Base-by-base conservation (phyloP, 1,140 invertebrate genomes). In the Pseudomyrmex pallidus region DNA sequence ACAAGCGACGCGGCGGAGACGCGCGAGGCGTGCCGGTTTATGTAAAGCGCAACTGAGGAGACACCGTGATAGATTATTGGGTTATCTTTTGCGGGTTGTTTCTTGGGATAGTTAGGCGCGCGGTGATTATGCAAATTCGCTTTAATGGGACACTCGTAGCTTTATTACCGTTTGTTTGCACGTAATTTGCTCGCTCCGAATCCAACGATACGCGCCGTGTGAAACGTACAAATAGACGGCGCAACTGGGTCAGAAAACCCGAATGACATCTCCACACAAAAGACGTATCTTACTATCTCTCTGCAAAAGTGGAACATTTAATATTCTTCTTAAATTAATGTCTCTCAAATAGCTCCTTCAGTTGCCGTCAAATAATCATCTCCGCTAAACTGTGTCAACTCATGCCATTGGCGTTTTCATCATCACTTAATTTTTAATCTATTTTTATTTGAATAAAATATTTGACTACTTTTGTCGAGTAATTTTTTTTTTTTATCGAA, bases 91-190 rank as follows among this genome's bases (percentile, higher is more conserved):
- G 76, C 77, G 76, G 82, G 82, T 62, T 77, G 87, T 86, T 88
- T 88, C 87, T 88, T 80, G 83, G 50, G 50, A 82, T 82, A 72
- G 82, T 86, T 86, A 80, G 73, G 50, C 46, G 35, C 35, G 35
- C 35, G 48, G 44, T 76, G 82, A 88, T 88, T 88, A 88, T 88
- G 85, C 76, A 86, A 86, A 88, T 86, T 52, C 56, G 67, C 56
- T 86, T 68, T 84, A 83, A 74, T 73, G 67, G 61, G 70, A 70
- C 46, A 70, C 62, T 82, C 72, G 54, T 61, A 54, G 68, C 63
- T 73, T 82, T 82, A 70, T 74, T 83, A 77, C 64, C 54, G 73
- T 86, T 70, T 70, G 68, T 48, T 62, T 52, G 63, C 22, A 62
- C 66, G 48, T 68, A 62, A 82, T 82, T 84, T 25, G 56, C 13